Evolutionary conservation across 2,113 vertebrate species (phyloP).

Genomic region (Ameiurus melas): DNA sequence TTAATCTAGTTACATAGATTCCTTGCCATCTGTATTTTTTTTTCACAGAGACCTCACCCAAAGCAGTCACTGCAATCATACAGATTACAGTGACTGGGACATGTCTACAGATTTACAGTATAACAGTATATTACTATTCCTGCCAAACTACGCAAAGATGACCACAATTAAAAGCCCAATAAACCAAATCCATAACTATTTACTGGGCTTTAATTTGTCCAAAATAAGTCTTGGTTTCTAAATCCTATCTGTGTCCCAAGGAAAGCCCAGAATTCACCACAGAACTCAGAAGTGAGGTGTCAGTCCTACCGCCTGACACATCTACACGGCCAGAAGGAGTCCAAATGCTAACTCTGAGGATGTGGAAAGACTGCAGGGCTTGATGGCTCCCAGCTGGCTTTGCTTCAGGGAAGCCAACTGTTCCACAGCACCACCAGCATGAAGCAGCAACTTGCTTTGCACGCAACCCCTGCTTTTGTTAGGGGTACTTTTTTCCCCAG

Average conservation of each 20-base stretch:
- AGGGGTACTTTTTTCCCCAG: neutral
- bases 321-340: constrained; percentile 10
- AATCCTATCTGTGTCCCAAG: constrained; percentile 1
- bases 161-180: constrained; percentile 21
- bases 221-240: constrained; percentile 30
- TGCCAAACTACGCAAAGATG: neutral
- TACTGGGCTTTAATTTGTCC: constrained; percentile 15
- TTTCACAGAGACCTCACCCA: neutral
- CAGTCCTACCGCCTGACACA: constrained; percentile 28
- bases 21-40: neutral
- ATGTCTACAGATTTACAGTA: neutral
- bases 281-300: constrained; percentile 6
- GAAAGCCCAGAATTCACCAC: constrained; percentile 26
- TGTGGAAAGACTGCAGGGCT: constrained; percentile 31
- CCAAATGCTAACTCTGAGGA: constrained; percentile 15
- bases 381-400: constrained; percentile 51
- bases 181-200: constrained; percentile 21
- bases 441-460: constrained; percentile 10
- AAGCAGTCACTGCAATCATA: neutral
- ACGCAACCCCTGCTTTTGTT: constrained; percentile 31
- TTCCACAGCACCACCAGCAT: constrained; percentile 28
- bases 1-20: neutral
- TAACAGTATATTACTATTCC: neutral
- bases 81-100: neutral
- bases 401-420: constrained; percentile 26